Conservation (phyloP, 2,113 vertebrate genomes). For the Poeciliopsis retropinna region DNA sequence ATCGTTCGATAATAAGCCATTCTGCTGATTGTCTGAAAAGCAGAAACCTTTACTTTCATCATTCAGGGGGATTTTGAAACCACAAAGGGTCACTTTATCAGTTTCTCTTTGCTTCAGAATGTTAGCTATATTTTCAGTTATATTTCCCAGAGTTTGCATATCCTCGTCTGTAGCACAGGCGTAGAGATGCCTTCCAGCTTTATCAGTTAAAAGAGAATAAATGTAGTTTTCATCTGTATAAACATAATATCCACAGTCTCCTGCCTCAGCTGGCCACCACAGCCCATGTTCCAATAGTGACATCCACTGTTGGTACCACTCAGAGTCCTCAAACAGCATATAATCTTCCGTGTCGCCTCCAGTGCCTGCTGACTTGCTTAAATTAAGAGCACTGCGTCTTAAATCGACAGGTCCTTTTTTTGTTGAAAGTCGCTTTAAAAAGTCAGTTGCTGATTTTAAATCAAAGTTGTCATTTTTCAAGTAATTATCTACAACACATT, state of each 20-base stretch:
- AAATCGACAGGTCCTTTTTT: conserved; percentile 90
- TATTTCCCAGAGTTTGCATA: conserved; percentile 76
- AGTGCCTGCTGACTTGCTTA: conserved; percentile 66
- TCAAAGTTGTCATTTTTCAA: conserved; percentile 63
- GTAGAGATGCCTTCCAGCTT: conserved; percentile 88
- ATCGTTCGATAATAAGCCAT: conserved; percentile 66
- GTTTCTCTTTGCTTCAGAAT: conserved; percentile 77
- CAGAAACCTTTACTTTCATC: conserved; percentile 80
- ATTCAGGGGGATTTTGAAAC: conserved; percentile 88
- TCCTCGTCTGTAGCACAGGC: conserved; percentile 84
- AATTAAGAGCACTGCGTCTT: conserved; percentile 83
- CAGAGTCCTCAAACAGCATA: conserved; percentile 78
- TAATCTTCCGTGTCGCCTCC: conserved; percentile 68
- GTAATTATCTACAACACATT: conserved; percentile 57
- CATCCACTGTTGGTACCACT: conserved; percentile 92
- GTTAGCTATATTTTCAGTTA: conserved; percentile 75
- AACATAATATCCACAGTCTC: conserved; percentile 92
- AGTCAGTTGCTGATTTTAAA: conserved; percentile 76
- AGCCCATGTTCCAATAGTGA: conserved; percentile 88
- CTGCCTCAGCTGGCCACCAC: conserved; percentile 93
- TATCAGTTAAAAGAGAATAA: conserved; percentile 93
- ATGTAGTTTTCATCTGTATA: conserved; percentile 90
- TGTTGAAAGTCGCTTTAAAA: conserved; percentile 76
- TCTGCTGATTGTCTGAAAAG: conserved; percentile 76
- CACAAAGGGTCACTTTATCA: conserved; percentile 84